These are phyloP conservation scores for Bubo bubo DNA, from an alignment of 2,113 vertebrate species.

Conservation along the genomic window DNA sequence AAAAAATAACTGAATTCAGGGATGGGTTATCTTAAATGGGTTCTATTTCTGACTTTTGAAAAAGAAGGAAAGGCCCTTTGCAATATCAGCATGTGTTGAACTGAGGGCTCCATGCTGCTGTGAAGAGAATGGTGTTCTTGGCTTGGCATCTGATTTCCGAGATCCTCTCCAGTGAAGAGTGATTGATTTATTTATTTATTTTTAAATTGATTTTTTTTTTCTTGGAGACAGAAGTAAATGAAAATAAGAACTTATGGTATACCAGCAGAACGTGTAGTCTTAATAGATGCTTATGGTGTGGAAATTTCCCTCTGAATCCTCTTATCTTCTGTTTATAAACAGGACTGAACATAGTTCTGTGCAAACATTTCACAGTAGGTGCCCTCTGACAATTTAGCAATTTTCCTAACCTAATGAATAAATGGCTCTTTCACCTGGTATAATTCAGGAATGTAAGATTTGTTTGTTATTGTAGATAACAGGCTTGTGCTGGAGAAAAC, in stretches of 20 bases:
- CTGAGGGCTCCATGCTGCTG: constrained; percentile 37
- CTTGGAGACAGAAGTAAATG: neutral
- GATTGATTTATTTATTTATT: neutral
- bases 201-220: neutral
- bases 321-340: constrained; percentile 45
- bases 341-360: constrained; percentile 1
- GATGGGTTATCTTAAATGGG: neutral
- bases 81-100: neutral
- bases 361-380: constrained; percentile 39
- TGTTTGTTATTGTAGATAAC: constrained; percentile 42
- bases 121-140: constrained; percentile 37
- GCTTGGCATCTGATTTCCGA: constrained; percentile 36
- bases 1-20: neutral
- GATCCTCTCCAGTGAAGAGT: constrained; percentile 14
- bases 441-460: constrained; percentile 19
- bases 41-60: neutral
- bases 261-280: constrained; percentile 41
- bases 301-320: constrained; percentile 43
- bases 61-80: neutral
- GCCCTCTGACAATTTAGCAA: constrained; percentile 37
- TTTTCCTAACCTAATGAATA: constrained; percentile 50
- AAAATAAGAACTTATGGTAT: neutral
- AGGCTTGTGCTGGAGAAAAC: neutral
- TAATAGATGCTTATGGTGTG: constrained; percentile 40
- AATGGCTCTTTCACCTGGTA: constrained; percentile 41